Evolutionary conservation across 2,113 vertebrate species (phyloP), one percentile per base, ranked within the genome.

Genomic region (Suricata suricatta): DNA sequence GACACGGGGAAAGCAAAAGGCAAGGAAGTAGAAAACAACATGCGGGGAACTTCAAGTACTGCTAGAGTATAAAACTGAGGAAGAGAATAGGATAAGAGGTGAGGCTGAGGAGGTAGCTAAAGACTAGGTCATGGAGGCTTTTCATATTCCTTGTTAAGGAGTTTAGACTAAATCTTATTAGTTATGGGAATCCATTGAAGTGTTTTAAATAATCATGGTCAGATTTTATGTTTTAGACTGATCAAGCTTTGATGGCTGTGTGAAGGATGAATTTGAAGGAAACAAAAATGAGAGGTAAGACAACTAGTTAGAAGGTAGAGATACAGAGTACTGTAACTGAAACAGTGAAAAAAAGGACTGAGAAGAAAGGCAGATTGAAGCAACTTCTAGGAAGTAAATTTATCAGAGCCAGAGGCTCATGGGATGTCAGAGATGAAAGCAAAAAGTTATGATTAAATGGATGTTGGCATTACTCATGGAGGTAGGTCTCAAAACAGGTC

Each of bases 161-260:
- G 35, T 16, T 96, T 93, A 90, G 15, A 83, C 38, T 91, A 93
- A 84, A 68, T 85, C 9, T 84, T 69, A 41, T 60, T 91, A 4
- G 76, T 79, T 72, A 66, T 33, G 44, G 44, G 25, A 21, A 41
- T 94, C n/a, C 57, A 86, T 13, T 92, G 44, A 88, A 91, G 4
- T 23, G 12, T 91, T 91, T 91, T 66, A 44, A 57, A 91, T 41
- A 93, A 74, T 81, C 44, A 54, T 79, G 25, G 31, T 80, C 79
- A 83, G 35, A 66, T 66, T 91, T 93, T 82, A 66, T 90, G 74
- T 80, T 79, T 91, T 84, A 93, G 25, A 72, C 29, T 79, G 21
- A 88, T 57, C n/a, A n/a, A 31, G 50, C 69, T 95, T 19, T 90
- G 44, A 88, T 88, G 44, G 15, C 14, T 57, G 0, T 81, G n/a